Percentiles rank a stretch among this genome's conserved stretches.
phyloP scores from a whole-genome alignment of 2,113 vertebrate species.

The Himantopus leucocephalus region DNA sequence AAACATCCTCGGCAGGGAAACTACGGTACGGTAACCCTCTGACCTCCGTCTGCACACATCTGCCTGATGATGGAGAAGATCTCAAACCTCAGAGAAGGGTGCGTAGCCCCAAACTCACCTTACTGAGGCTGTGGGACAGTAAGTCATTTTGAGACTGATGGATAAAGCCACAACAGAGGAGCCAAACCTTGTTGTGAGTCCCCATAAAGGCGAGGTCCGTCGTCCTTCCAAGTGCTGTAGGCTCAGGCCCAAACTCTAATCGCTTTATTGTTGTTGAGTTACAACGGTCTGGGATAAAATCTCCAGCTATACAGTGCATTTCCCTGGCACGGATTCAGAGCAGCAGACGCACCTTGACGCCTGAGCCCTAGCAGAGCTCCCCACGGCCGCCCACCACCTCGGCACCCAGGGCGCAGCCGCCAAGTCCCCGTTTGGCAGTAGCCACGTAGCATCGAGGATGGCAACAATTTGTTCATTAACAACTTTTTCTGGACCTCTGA shows the following conservation, averaged over 20 bases:
- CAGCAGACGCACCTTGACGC: neutral
- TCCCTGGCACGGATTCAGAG: neutral
- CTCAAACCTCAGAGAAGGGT: neutral
- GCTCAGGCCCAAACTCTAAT: neutral
- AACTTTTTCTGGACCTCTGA: neutral
- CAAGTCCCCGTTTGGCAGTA: neutral
- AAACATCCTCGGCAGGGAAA: neutral
- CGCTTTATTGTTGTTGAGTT: neutral
- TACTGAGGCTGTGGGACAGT: fast-evolving
- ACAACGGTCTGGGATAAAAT: neutral
- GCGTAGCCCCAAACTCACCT: neutral
- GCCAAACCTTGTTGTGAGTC: too few relatives aligned
- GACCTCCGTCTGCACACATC: neutral
- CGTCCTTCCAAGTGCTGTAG: neutral
- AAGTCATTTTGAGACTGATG: neutral
- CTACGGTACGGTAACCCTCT: fast-evolving
- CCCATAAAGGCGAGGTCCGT: neutral
- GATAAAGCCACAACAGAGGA: neutral
- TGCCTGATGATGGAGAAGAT: neutral
- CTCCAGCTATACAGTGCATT: neutral
- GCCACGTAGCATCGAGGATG: fast-evolving
- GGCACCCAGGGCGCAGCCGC: neutral
- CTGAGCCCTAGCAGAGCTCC: neutral
- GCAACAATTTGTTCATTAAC: neutral
- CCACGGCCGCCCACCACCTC: fast-evolving